Evolutionary conservation across 1,140 invertebrate species (phyloP).

Genomic region (Heliconius melpomene): DNA sequence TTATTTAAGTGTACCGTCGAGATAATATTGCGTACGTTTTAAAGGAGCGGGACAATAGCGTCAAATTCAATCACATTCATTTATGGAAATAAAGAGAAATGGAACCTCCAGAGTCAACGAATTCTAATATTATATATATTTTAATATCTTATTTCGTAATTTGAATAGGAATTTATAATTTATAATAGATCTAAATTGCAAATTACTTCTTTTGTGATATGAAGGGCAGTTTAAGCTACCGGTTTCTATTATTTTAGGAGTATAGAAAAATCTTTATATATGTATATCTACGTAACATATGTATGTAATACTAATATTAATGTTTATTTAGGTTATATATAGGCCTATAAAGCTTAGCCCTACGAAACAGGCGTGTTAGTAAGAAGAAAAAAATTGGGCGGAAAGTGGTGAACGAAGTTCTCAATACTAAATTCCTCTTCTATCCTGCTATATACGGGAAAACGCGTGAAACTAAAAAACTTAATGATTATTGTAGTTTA

Average conservation of each 20-base stretch:
- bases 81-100: conserved; percentile 23
- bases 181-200: not conserved
- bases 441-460: too few relatives aligned
- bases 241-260: not conserved
- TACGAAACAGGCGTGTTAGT: too few relatives aligned
- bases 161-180: not conserved
- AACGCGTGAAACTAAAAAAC: too few relatives aligned
- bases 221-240: not conserved
- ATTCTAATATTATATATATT: not conserved
- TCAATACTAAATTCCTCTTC: too few relatives aligned
- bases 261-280: too few relatives aligned
- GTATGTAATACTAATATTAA: too few relatives aligned
- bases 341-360: too few relatives aligned
- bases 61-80: conserved; percentile 32
- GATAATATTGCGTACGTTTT: conserved; percentile 34
- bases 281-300: too few relatives aligned
- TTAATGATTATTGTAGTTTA: too few relatives aligned
- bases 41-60: conserved; percentile 27
- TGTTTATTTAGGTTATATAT: too few relatives aligned
- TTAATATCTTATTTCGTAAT: not conserved
- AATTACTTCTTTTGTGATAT: not conserved
- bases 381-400: too few relatives aligned
- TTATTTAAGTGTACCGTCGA: conserved; percentile 33
- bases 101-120: not conserved
- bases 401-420: too few relatives aligned